These are phyloP conservation scores for Hippocampus comes DNA, from an alignment of 2,113 vertebrate genomes.

Conservation along the genomic window DNA sequence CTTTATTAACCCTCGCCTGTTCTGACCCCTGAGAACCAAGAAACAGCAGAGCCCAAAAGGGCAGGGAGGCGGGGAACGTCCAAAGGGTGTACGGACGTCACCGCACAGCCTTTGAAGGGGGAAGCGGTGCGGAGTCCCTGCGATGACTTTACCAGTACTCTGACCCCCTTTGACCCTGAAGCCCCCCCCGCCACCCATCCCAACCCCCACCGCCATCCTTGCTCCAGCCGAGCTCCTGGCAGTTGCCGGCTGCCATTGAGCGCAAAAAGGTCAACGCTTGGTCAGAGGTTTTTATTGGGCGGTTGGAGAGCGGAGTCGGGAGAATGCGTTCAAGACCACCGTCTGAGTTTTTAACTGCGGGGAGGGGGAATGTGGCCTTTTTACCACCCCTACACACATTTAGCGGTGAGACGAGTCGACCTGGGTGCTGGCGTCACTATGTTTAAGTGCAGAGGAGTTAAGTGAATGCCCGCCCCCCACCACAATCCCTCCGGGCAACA, in stretches of 20 bases:
- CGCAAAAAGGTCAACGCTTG: constrained; percentile 73
- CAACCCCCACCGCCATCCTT: constrained; percentile 29
- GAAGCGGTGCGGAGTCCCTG: constrained; percentile 64
- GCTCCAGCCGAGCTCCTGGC: constrained; percentile 21
- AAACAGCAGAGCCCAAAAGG: constrained; percentile 68
- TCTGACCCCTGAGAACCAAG: constrained; percentile 68
- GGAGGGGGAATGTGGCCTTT: constrained; percentile 67
- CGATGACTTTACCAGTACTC: constrained; percentile 78
- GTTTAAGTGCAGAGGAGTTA: constrained; percentile 20
- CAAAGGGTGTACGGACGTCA: constrained; percentile 59
- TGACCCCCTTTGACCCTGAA: constrained; percentile 69
- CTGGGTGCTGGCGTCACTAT: constrained; percentile 11
- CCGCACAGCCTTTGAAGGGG: constrained; percentile 68
- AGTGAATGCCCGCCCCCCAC: constrained; percentile 1
- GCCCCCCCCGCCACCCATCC: constrained; percentile 25
- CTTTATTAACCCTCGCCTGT: constrained; percentile 78
- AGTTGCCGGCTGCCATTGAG: constrained; percentile 66
- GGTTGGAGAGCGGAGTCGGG: constrained; percentile 61
- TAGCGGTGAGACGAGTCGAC: constrained; percentile 31
- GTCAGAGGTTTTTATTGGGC: constrained; percentile 78
- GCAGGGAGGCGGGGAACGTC: constrained; percentile 28
- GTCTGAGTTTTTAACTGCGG: constrained; percentile 75
- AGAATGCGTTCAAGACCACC: constrained; percentile 73
- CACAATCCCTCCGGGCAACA: not conserved
- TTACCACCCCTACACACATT: constrained; percentile 52